Base-by-base conservation (phyloP, 1,140 invertebrate species). In the Drosophila navojoa region DNA sequence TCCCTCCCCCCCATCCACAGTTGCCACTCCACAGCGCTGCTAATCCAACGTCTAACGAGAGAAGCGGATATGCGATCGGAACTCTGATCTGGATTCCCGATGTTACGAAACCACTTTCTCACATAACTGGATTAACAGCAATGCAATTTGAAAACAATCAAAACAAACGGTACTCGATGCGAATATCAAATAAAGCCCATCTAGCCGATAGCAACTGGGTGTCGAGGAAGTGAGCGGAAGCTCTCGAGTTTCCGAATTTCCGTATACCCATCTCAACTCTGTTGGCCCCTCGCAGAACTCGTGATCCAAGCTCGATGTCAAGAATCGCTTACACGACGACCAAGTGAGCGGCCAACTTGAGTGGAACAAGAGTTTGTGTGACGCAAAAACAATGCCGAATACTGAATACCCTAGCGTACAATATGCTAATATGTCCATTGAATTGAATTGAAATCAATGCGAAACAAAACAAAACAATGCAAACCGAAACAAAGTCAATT, bases 81-180 rank as follows among this genome's bases (percentile, higher is more conserved):
- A 72, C 63, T 54, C 47, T 40, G 54, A 45, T 38, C 16, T 25
- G 27, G 5, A 50, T 61, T 38, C 27, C 47, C 49, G 58, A 49
- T 57, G 44, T 53, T 35, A 10, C 32, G 22, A 72, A 72, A 59
- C 55, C 38, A 57, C 70, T 72, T 60, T 68, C 29, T 10, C 15
- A 3, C 6, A 45, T 52, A 72, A 72, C 70, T 57, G 55, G 70
- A 72, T 60, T 72, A 68, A 72, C 70, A 54, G 63, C 70, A 67
- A 19, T 27, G 16, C 27, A 61, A 61, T 60, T 50, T 5, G 9
- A 50, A 60, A 64, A n/a, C 53, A 32, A 66, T 16, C 57, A 42
- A 38, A 67, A 49, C 29, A 29, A 70, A 70, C 59, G 66, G 58
- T 61, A 69, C 57, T 60, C 27, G 5, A 15, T 22, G 19, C 19